These are phyloP conservation scores for Lordiphosa mommai DNA, from an alignment of 1,140 invertebrate species.

Conservation along the genomic window DNA sequence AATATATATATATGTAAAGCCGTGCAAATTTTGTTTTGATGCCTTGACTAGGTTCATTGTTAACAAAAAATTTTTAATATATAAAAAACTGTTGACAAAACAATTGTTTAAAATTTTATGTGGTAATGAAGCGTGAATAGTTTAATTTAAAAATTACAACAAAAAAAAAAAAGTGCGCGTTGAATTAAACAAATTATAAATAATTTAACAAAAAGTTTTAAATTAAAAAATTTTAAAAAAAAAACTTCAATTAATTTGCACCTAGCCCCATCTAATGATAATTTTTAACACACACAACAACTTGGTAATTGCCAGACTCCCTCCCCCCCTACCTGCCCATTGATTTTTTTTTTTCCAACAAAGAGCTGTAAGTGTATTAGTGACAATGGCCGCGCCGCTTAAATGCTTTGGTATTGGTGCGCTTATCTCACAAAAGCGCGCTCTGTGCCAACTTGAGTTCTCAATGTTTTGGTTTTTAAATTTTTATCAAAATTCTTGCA, in stretches of 20 bases:
- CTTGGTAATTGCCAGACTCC: slow-evolving; percentile 38
- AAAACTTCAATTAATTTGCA: slow-evolving; percentile 57
- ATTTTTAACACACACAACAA: slow-evolving; percentile 60
- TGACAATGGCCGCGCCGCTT: slow-evolving; percentile 58
- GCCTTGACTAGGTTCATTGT: too few species aligned
- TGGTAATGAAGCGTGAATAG: slow-evolving; percentile 25
- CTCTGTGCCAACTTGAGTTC: neutral
- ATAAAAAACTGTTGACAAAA: neutral
- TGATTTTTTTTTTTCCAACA: neutral
- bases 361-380: slow-evolving; percentile 11
- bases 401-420: slow-evolving; percentile 46
- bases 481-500: slow-evolving; percentile 32
- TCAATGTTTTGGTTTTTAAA: neutral
- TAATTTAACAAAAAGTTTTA: slow-evolving; percentile 5
- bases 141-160: slow-evolving; percentile 8
- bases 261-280: slow-evolving; percentile 55
- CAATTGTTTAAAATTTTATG: slow-evolving; percentile 20
- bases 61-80: neutral
- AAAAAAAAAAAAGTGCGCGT: neutral
- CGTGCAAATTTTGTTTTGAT: too few species aligned
- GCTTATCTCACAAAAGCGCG: slow-evolving; percentile 48
- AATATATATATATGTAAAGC: neutral
- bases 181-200: neutral
- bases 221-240: neutral
- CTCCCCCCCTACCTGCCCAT: neutral